A percentile compares a stretch with the other conserved stretches of the same genome.
Evolutionary conservation across 2,113 vertebrate species (phyloP).

Genomic region (Apaloderma vittatum): DNA sequence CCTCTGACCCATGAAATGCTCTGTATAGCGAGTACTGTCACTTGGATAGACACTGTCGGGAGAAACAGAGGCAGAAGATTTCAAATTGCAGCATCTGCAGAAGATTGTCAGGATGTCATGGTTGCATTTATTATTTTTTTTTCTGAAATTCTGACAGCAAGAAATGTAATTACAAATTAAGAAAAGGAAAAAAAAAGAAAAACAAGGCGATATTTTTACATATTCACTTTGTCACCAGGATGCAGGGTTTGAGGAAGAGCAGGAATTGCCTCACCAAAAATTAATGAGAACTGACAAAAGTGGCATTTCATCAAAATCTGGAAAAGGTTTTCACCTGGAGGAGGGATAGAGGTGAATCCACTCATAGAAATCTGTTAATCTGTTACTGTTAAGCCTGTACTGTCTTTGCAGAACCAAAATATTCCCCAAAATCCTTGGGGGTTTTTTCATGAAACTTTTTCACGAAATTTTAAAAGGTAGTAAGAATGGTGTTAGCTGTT

Average conservation of each 20-base stretch:
- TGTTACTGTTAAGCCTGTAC: not conserved
- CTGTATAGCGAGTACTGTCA: not conserved
- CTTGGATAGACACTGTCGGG: not conserved
- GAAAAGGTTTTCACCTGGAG: not conserved
- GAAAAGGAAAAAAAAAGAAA: not conserved
- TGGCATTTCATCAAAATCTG: not conserved
- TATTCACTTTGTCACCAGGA: not conserved
- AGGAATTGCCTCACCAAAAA: not conserved
- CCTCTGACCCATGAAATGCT: not conserved
- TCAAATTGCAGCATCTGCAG: not conserved
- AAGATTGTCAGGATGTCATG: not conserved
- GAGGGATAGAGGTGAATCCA: not conserved
- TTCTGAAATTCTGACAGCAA: not conserved
- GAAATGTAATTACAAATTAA: not conserved
- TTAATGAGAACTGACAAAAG: not conserved
- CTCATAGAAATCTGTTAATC: not conserved
- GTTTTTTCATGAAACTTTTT: not conserved
- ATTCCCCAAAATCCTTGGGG: not conserved
- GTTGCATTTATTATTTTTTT: not conserved
- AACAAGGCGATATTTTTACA: not conserved
- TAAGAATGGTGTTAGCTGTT: not conserved
- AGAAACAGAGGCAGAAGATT: not conserved
- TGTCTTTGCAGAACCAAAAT: not conserved
- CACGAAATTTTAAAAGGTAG: not conserved
- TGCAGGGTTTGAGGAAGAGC: not conserved